Conservation (phyloP, 92 coral and sea anemone species). For the Epizoanthus stellaris region DNA sequence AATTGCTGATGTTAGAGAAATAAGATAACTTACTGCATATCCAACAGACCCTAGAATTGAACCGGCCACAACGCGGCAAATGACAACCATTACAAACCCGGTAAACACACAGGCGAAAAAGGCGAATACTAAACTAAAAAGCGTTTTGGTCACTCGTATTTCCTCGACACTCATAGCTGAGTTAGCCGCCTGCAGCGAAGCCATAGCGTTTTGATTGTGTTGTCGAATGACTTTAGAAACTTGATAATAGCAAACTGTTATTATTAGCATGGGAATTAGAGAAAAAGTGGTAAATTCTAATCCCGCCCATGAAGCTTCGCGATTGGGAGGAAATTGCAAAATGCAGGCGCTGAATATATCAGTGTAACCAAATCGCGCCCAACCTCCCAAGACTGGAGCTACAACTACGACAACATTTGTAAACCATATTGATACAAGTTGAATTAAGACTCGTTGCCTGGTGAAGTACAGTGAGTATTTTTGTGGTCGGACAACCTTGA, state of each 20-base stretch:
- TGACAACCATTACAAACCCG: conserved; percentile 30
- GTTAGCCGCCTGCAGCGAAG: conserved; percentile 8
- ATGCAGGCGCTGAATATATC: conserved; percentile 12
- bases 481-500: conserved; percentile 12
- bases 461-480: not conserved
- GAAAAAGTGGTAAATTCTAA: conserved; percentile 33
- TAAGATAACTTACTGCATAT: not conserved
- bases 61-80: conserved; percentile 43
- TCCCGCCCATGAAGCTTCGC: conserved; percentile 40
- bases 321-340: conserved; percentile 14
- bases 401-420: not conserved
- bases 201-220: conserved; percentile 17
- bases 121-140: conserved; percentile 24
- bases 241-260: conserved; percentile 19
- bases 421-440: conserved; percentile 8
- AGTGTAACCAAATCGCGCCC: conserved; percentile 17
- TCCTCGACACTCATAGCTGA: conserved; percentile 12
- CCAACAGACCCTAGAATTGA: conserved; percentile 16
- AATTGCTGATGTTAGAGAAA: conserved; percentile 39
- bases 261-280: conserved; percentile 19
- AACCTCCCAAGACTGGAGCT: conserved; percentile 23
- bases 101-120: conserved; percentile 38
- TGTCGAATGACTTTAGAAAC: conserved; percentile 16
- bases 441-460: not conserved
- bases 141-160: conserved; percentile 27